Evolutionary conservation across 2,113 vertebrate species (phyloP), one percentile per base, ranked within the genome.

Genomic region (Daphoenositta chrysoptera): DNA sequence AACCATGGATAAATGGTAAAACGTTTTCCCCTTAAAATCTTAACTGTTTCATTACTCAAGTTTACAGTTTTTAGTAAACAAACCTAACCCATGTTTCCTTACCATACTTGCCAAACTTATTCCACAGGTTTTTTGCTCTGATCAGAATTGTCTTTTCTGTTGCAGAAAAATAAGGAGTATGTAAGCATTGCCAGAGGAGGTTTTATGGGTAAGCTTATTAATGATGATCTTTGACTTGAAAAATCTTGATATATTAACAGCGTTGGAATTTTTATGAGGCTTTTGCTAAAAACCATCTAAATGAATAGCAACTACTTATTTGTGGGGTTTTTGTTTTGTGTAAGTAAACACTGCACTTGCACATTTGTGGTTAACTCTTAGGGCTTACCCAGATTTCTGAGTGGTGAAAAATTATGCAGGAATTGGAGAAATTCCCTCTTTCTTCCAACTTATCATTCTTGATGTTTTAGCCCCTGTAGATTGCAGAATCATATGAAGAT

Each of bases 141-240:
- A 97, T 79, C 54, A 54, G 53, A 77, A 82, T 63, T 85, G 11
- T 95, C 37, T 93, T 94, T 96, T 95, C 65, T 96, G 13, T 98
- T 98, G 64, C 98, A 99, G 99, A 99, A 99, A 99, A 99, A 98
- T 97, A 99, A 99, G 98, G 99, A 99, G 91, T 99, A 99, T 22
- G 99, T 99, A 92, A 99, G 99, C 98, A 99, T 99, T 85, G 99
- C 99, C 70, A 99, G 99, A 98, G 99, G 99, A 94, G 99, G 99
- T 69, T 99, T 99, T 96, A 99, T 99, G 99, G 99, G 99, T 99
- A 97, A 99, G 99, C 22, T 97, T 90, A 81, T 80, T 95, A 80
- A 75, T 93, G 73, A 80, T 47, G 15, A 71, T 24, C 56, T 96
- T 96, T 83, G 53, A 7, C 72, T 60, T 91, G 33, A 96, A 35